Percentiles rank a stretch among this genome's conserved stretches.
Evolutionary conservation across 1,140 invertebrate genomes (phyloP).

Genomic region (Bombus soroeensis): DNA sequence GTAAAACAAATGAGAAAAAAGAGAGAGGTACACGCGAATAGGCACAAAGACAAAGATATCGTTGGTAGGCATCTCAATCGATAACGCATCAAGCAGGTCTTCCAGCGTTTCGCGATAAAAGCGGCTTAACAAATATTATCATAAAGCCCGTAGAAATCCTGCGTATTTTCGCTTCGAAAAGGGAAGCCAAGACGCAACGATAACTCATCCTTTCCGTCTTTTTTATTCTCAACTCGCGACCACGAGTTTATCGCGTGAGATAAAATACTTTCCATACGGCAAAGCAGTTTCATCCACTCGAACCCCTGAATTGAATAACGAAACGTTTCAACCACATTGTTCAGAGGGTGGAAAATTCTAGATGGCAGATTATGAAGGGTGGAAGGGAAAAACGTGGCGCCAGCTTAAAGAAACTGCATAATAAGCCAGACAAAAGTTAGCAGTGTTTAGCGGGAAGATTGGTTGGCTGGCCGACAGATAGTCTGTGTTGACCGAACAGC

Average conservation of each 20-base stretch:
- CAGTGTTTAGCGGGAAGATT: constrained; percentile 55
- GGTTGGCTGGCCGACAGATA: constrained; percentile 11
- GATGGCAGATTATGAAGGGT: neutral
- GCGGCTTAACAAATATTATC: constrained; percentile 27
- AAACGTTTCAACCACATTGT: neutral
- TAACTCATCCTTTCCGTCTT: neutral
- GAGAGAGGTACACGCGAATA: neutral
- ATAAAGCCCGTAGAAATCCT: neutral
- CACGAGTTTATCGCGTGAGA: neutral
- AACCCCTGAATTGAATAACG: constrained; percentile 21
- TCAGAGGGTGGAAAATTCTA: neutral
- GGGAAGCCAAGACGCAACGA: neutral
- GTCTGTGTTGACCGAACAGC: neutral
- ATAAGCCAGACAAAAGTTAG: constrained; percentile 56
- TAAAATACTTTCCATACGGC: constrained; percentile 8
- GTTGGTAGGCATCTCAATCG: neutral
- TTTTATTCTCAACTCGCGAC: neutral
- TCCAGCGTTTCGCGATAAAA: neutral
- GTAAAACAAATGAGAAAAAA: neutral
- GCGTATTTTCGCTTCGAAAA: constrained; percentile 2
- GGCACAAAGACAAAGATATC: neutral
- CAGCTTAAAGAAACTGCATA: constrained; percentile 42
- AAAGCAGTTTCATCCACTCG: constrained; percentile 24
- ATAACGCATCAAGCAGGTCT: neutral
- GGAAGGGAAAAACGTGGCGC: neutral